Percentiles rank a stretch among this genome's conserved stretches.
Conservation (phyloP, 2,113 vertebrate genomes). For the Amazona guildingii region DNA sequence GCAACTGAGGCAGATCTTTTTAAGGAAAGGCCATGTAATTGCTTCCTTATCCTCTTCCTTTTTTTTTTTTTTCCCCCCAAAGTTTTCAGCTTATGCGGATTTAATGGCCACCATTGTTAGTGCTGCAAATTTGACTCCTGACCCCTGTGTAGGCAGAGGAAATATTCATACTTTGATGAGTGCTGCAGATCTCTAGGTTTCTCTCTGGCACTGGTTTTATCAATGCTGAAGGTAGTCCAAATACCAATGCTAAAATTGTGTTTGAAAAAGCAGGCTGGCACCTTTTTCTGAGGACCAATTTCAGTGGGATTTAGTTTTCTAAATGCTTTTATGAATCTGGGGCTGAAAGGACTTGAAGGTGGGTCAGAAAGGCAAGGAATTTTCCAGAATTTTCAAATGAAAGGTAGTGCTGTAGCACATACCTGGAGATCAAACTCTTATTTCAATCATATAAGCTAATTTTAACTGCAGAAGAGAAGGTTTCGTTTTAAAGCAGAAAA, state of each 20-base stretch:
- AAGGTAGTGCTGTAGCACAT: neutral
- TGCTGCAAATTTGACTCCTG: neutral
- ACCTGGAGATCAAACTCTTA: neutral
- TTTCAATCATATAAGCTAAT: neutral
- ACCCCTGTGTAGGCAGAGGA: neutral
- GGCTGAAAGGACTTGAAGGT: neutral
- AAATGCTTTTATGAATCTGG: neutral
- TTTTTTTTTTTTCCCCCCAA: neutral
- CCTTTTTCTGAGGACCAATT: neutral
- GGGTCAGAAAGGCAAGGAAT: neutral
- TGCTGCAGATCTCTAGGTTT: neutral
- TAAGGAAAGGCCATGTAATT: neutral
- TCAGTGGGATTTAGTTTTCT: neutral
- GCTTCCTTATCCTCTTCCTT: neutral
- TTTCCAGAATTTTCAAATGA: constrained; percentile 8
- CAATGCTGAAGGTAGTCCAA: neutral
- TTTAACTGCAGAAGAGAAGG: neutral
- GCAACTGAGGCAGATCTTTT: neutral
- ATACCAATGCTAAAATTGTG: neutral
- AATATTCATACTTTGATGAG: neutral
- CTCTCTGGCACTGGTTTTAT: neutral
- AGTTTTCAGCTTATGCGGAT: neutral
- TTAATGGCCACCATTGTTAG: neutral
- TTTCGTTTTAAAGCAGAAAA: neutral
- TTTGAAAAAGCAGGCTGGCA: neutral